Evolutionary conservation across 2,888 invertebrate species (phyloP), one percentile per base, ranked within the genome.

Genomic region (Rhopalosiphum nymphaeae): DNA sequence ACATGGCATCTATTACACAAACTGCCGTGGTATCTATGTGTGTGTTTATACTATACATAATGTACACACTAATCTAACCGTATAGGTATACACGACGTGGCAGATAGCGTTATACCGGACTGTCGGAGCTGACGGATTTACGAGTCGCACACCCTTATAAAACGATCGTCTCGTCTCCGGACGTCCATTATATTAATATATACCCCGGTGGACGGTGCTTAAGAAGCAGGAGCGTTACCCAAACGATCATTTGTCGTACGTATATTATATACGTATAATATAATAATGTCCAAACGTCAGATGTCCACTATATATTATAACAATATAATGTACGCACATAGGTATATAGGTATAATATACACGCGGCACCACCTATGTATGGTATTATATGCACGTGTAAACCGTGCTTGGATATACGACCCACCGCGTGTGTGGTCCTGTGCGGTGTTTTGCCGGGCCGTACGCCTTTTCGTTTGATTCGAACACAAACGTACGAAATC

Each of bases 391-490:
- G 21, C 78, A 9, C 36, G 78, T 36, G 36, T 36, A 78, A 78
- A 78, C 78, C 78, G 36, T 78, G 78, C 36, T 42, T 9, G 21
- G 36, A 78, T 36, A 36, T 78, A 78, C 21, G 36, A 21, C 36
- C 36, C 36, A 0, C 78, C 36, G 21, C 78, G 78, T 78, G 78
- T 78, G 78, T 78, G 78, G 78, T 78, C 78, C 36, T 0, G 7
- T 78, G 36, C 78, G n/a, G 16, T 91, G 91, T 91, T 91, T 91
- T 86, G 91, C 86, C 91, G 85, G 91, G n/a, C 44, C 56, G 29
- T 25, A 57, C 91, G 86, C 91, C 85, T 85, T 91, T 57, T 46
- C 91, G 86, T 91, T 91, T 78, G 78, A 78, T 78, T 78, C 36
- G 21, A 25, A 36, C 36, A 78, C 1, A 36, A 29, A 21, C 53